Evolutionary conservation across 2,888 invertebrate species (phyloP).

Genomic region (Acanthosepion lycidas): DNA sequence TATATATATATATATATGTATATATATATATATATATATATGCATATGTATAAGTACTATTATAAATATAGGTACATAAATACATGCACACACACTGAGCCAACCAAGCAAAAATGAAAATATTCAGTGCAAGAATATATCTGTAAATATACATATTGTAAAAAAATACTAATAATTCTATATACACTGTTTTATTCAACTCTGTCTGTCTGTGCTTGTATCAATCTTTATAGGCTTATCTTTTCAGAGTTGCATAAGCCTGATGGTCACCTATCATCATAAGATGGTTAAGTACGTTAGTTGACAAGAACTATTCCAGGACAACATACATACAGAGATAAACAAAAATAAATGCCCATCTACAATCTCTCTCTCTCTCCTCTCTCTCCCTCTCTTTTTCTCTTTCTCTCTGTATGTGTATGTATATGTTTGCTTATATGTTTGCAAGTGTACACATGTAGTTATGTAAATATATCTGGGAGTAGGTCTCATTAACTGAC

Average conservation of each 20-base stretch:
- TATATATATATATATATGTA: background rate
- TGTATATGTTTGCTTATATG: background rate
- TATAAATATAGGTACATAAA: too few relatives aligned
- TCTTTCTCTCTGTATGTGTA: background rate
- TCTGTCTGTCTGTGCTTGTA: background rate
- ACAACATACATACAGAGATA: background rate
- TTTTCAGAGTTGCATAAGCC: background rate
- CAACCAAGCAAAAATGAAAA: too few relatives aligned
- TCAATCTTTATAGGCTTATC: background rate
- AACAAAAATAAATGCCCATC: background rate
- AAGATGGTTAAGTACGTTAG: background rate
- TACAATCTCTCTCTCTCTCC: background rate
- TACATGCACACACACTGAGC: too few relatives aligned
- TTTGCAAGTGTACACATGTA: background rate
- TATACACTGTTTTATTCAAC: background rate
- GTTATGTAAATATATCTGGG: too few relatives aligned
- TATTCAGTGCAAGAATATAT: too few relatives aligned
- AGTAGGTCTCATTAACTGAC: too few relatives aligned
- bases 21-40: background rate
- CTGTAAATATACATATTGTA: background rate
- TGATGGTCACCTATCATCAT: background rate
- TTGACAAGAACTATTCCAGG: background rate
- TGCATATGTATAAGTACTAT: background rate
- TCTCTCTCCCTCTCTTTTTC: too few relatives aligned
- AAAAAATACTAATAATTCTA: background rate